These are phyloP conservation scores for Thamnophis elegans DNA, from an alignment of 2,797 vertebrate genomes.

Conservation along the genomic window DNA sequence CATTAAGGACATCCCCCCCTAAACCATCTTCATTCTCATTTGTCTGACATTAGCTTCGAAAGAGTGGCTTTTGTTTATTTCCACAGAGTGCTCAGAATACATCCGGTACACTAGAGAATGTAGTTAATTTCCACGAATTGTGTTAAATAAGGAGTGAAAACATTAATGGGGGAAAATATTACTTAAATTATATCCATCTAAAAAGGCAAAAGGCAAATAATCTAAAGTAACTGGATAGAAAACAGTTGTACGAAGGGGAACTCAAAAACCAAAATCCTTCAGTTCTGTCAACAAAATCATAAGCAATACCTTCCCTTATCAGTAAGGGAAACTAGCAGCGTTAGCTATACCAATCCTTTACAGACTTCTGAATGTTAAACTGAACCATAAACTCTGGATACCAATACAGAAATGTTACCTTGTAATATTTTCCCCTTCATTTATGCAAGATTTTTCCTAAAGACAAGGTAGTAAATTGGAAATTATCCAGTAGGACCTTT, in stretches of 20 bases:
- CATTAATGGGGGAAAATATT: too few species aligned
- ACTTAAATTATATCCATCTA: not conserved
- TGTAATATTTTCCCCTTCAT: not conserved
- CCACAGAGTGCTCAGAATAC: not conserved
- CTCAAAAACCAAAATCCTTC: not conserved
- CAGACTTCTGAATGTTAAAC: not conserved
- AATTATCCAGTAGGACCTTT: conserved; percentile 28
- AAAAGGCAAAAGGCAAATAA: not conserved
- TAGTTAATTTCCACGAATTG: not conserved
- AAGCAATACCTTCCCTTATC: not conserved
- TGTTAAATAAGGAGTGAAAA: not conserved
- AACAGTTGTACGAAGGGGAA: not conserved
- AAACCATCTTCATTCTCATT: not conserved
- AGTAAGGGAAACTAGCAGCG: not conserved
- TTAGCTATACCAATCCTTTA: not conserved
- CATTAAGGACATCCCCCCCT: not conserved
- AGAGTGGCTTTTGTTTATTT: not conserved
- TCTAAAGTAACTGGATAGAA: not conserved
- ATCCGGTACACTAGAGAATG: not conserved
- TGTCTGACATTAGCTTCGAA: not conserved
- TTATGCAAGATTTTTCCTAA: not conserved
- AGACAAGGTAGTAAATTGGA: not conserved
- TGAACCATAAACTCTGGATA: not conserved
- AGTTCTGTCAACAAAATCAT: not conserved
- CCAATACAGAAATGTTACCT: not conserved